These are phyloP conservation scores for Pantherophis vulpinus DNA, from an alignment of 2,797 vertebrate genomes.

Conservation along the genomic window DNA sequence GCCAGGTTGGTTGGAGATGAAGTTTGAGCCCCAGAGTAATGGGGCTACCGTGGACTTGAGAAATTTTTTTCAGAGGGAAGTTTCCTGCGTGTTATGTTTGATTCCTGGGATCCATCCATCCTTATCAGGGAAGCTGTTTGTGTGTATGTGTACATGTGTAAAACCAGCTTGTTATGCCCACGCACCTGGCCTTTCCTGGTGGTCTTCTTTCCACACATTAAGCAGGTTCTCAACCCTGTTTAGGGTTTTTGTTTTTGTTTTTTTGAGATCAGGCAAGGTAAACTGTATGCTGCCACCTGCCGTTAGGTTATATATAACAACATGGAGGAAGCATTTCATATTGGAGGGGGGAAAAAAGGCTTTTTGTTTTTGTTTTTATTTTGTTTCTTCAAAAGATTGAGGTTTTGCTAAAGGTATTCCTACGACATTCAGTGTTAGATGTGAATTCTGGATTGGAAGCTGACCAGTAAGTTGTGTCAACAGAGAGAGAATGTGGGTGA, in stretches of 20 bases:
- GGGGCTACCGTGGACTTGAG: neutral
- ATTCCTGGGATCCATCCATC: neutral
- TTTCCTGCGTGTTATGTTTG: neutral
- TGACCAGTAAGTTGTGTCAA: neutral
- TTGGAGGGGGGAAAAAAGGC: fast-evolving
- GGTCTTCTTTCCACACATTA: neutral
- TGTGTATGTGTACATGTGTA: neutral
- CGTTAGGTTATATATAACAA: neutral
- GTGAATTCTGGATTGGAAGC: neutral
- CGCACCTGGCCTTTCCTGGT: neutral
- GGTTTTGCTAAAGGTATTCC: neutral
- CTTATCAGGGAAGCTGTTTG: neutral
- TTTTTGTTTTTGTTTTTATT: neutral
- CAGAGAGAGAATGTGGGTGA: neutral
- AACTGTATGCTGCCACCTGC: neutral
- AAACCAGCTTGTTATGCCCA: neutral
- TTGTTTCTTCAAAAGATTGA: neutral
- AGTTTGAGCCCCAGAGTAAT: neutral
- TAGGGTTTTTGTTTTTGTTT: neutral
- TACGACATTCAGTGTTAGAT: neutral
- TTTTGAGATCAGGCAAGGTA: neutral
- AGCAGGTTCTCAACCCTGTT: neutral
- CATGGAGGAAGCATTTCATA: neutral
- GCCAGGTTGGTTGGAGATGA: neutral
- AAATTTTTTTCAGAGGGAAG: neutral